Evolutionary conservation across 2,888 invertebrate genomes (phyloP).

Genomic region (Conistra vaccinii): DNA sequence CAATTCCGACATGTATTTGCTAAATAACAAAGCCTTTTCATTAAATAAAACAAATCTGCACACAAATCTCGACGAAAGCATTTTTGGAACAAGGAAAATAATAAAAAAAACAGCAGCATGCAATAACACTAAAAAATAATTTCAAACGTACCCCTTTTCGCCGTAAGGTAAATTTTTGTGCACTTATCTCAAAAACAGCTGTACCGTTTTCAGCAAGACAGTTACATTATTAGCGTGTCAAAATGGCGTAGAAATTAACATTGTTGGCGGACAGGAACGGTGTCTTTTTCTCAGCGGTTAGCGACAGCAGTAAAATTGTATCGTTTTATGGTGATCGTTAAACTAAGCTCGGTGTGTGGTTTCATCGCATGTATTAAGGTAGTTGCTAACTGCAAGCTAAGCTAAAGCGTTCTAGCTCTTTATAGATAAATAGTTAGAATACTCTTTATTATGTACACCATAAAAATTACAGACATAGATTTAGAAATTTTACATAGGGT

Average conservation of each 20-base stretch:
- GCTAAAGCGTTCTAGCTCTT: constrained; percentile 6
- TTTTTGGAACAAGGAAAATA: constrained; percentile 46
- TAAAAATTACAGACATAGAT: no score
- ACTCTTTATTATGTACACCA: no score
- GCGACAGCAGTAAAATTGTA: constrained; percentile 79
- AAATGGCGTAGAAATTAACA: constrained; percentile 54
- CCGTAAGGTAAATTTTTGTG: constrained; percentile 38
- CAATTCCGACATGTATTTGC: not conserved
- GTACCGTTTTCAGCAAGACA: constrained; percentile 36
- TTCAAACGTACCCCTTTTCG: constrained; percentile 33
- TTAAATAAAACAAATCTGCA: constrained; percentile 32
- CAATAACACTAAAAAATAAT: constrained; percentile 56
- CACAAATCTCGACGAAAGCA: constrained; percentile 17
- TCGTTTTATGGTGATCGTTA: constrained; percentile 84
- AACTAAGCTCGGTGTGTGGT: constrained; percentile 80
- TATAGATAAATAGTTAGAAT: no score
- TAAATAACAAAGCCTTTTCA: constrained; percentile 16
- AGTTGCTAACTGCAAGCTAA: constrained; percentile 43
- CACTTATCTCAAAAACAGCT: constrained; percentile 52
- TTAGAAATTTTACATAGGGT: no score
- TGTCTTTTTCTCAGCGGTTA: constrained; percentile 65
- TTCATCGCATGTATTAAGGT: constrained; percentile 70
- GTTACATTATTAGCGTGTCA: constrained; percentile 49
- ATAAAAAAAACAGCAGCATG: constrained; percentile 34
- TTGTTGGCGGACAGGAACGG: constrained; percentile 53